Base-by-base conservation (phyloP, 2,113 vertebrate species). In the Dipodomys merriami region DNA sequence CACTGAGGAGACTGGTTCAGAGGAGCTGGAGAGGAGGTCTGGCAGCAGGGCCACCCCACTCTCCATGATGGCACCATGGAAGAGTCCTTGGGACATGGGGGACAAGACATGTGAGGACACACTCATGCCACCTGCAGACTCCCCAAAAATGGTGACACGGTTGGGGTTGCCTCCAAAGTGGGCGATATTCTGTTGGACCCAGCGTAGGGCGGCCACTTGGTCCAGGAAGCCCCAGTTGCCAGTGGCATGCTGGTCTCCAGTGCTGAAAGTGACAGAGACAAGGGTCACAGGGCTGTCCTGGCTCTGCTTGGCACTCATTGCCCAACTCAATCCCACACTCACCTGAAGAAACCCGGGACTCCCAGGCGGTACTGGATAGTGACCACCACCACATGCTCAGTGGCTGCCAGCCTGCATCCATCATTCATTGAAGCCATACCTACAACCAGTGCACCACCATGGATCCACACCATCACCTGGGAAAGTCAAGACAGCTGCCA, bases 221-320 rank as follows among this genome's bases (percentile, higher is more conserved):
- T 99, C 98, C 96, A 98, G 18, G 86, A 98, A 98, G 22, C 98
- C 98, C 97, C 98, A 98, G 96, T 99, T 99, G 0, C 98, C 98
- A 11, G 44, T 44, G 20, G 98, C 97, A 0, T 98, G 94, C 15
- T 98, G 83, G 73, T 98, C 98, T 67, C 98, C 98, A 25, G 98
- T 98, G 96, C 98, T 99, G 76, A 86, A 95, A 65, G 27, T 57
- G 35, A 8, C 46, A 71, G 69, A n/a, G 18, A 72, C 0, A 19
- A 16, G 44, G 72, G 3, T 94, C 29, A 91, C 3, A 29, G 62
- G 10, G 16, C 15, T 29, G 35, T 81, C 22, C 19, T 46, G 44
- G 23, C 30, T 13, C 27, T 57, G 16, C 44, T 49, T 6, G 9
- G 15, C 29, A 0, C 10, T 0, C 6, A 0, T 4, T 23, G 77